Evolutionary conservation across 2,797 vertebrate species (phyloP), one percentile per base, ranked within the genome.

Genomic region (Urocyon cinereoargenteus): DNA sequence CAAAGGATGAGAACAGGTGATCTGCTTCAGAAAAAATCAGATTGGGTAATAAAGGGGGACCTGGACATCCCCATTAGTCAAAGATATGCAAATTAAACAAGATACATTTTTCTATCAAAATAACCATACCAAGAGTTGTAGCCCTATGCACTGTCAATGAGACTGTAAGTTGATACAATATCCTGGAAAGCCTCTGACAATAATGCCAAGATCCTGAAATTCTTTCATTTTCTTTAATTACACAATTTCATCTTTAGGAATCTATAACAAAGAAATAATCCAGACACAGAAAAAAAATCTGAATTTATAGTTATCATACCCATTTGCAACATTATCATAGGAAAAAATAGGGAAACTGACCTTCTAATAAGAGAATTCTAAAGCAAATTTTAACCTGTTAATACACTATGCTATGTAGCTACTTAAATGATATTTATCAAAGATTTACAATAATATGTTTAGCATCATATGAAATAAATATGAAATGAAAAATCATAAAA

Each of bases 61-160:
- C 19, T 66, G 49, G 18, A 87, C 68, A 86, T 72, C 14, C 34
- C 49, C 11, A 0, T 77, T 82, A 49, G 36, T 88, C 78, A 96
- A 40, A 91, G 19, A 66, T 45, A 86, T 24, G 34, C 15, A 62
- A 78, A 97, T 82, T 77, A 84, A 96, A 66, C 13, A 92, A 87
- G 59, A 62, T 78, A 12, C 57, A 68, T 59, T 96, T 94, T 95
- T 92, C 66, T 72, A 75, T 77, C 59, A 86, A 94, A 97, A 94
- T 93, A 89, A 59, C 40, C n/a, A 88, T 45, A 84, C 62, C 53
- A 66, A 36, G 53, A 86, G 5, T 72, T n/a, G 36, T 53, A 95
- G 31, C 51, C 49, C 70, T 77, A 6, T 66, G 14, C 36, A 15
- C 45, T 79, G 12, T 49, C 40, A 77, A 8, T 70, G 24, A 87